Evolutionary conservation across 2,797 vertebrate species (phyloP).

Genomic region (Prionace glauca): DNA sequence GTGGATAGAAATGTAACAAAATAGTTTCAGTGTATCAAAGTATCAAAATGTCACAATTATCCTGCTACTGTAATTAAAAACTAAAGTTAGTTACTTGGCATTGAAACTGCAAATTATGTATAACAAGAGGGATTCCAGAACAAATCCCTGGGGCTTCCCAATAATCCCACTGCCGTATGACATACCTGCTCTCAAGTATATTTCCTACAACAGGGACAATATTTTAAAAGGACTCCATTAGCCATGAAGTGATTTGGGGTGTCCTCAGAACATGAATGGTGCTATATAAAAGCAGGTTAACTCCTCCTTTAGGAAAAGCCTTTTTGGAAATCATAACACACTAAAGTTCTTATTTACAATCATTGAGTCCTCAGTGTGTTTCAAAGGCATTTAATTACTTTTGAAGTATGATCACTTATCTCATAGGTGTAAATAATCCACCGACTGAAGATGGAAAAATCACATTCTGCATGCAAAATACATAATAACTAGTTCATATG

Average conservation of each 20-base stretch:
- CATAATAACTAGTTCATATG: not conserved
- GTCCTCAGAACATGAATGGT: not conserved
- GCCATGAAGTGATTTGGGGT: not conserved
- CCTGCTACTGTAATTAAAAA: not conserved
- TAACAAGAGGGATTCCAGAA: not conserved
- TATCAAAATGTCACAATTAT: not conserved
- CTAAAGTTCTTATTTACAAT: not conserved
- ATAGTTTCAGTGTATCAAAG: not conserved
- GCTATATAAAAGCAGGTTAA: not conserved
- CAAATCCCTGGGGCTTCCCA: not conserved
- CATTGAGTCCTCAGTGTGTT: not conserved
- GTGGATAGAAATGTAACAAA: not conserved
- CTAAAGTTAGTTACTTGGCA: not conserved
- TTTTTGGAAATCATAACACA: not conserved
- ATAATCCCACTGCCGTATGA: not conserved
- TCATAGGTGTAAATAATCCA: not conserved
- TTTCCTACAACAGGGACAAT: not conserved
- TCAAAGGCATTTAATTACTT: not conserved
- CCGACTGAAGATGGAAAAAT: not conserved
- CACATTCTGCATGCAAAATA: not conserved
- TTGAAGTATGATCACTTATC: not conserved
- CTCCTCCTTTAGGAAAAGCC: not conserved
- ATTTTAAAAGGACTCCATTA: not conserved
- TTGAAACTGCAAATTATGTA: not conserved
- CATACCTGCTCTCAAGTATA: not conserved